A percentile compares a stretch with the other conserved stretches of the same genome.
Evolutionary conservation across 2,797 vertebrate species (phyloP).

Genomic region (Acanthopagrus latus): DNA sequence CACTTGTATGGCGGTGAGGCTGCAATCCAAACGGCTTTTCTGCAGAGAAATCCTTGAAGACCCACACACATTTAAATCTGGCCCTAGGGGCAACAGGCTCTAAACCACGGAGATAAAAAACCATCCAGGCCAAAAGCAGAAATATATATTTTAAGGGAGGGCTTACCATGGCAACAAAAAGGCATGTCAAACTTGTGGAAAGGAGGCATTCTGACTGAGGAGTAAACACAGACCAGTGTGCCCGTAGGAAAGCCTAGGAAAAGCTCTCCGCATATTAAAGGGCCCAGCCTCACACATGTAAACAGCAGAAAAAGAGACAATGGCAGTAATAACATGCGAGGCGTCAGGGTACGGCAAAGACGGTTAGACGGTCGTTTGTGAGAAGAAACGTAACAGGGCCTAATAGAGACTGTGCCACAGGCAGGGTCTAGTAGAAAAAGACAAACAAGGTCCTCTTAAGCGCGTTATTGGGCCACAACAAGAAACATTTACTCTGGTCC

Average conservation of each 20-base stretch:
- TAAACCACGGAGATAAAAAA: slow-evolving; percentile 86
- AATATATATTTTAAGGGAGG: slow-evolving; percentile 87
- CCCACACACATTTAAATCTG: slow-evolving; percentile 91
- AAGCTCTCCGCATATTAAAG: slow-evolving; percentile 83
- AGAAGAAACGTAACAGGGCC: slow-evolving; percentile 72
- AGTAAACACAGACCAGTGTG: slow-evolving; percentile 83
- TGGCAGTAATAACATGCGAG: slow-evolving; percentile 84
- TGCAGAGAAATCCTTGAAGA: slow-evolving; percentile 89
- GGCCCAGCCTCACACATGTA: slow-evolving; percentile 80
- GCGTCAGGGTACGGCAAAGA: slow-evolving; percentile 85
- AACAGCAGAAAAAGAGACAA: slow-evolving; percentile 83
- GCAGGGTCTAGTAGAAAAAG: slow-evolving; percentile 59
- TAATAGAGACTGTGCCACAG: slow-evolving; percentile 71
- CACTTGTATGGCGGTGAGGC: slow-evolving; percentile 86
- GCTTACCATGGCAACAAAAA: slow-evolving; percentile 87
- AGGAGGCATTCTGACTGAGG: slow-evolving; percentile 81
- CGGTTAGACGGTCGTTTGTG: slow-evolving; percentile 86
- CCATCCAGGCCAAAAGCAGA: slow-evolving; percentile 85
- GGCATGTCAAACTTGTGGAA: slow-evolving; percentile 87
- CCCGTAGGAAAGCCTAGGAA: slow-evolving; percentile 82
- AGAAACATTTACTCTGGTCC: slow-evolving; percentile 53
- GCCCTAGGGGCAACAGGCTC: slow-evolving; percentile 88
- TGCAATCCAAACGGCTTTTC: slow-evolving; percentile 89
- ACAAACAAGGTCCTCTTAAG: slow-evolving; percentile 60
- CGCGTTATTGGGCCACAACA: slow-evolving; percentile 44